Base-by-base conservation (phyloP, 2,888 invertebrate species). In the Andrena bicolor region DNA sequence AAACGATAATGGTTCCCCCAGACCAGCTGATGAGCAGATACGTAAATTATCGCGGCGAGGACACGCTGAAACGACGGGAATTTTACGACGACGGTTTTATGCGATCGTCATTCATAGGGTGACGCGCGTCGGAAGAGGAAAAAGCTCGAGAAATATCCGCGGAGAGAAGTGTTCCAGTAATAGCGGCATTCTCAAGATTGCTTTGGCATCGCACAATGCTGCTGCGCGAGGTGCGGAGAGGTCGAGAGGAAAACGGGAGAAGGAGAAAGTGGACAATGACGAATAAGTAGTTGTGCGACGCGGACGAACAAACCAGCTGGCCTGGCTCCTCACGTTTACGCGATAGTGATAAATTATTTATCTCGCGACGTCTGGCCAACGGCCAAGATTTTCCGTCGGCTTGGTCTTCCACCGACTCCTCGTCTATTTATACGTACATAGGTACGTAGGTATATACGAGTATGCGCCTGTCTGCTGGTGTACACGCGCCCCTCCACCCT, bases 261-360 rank as follows among this genome's bases (percentile, higher is more conserved):
- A 80, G 77, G 80, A 82, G 81, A 85, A 80, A 85, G 75, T 78
- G 78, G 79, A 87, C 82, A 87, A 85, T 87, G 77, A 87, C 82
- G 82, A 77, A 76, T 76, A 77, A 82, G 80, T 68, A 65, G 83
- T 73, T 63, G 77, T 8, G 73, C 58, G 76, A 48, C 28, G 73
- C 48, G 71, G 26, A 56, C 23, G 51, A 48, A 53, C 61, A 75
- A 16, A 86, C 83, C 88, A 88, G 88, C 88, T 88, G 88, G 86
- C 69, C 66, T 23, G 78, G 61, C 82, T 80, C 69, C 87, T 87
- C 88, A 75, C 82, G 88, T 89, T 89, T 88, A 88, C 87, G 82
- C 89, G 90, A 90, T 86, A 80, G 86, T 86, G 91, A 92, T 92
- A 89, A 92, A 91, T 92, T 88, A 92, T 92, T 92, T 91, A 91